phyloP scores from a whole-genome alignment of 2,888 invertebrate genomes.

The Gastracanthus pulcherrimus region DNA sequence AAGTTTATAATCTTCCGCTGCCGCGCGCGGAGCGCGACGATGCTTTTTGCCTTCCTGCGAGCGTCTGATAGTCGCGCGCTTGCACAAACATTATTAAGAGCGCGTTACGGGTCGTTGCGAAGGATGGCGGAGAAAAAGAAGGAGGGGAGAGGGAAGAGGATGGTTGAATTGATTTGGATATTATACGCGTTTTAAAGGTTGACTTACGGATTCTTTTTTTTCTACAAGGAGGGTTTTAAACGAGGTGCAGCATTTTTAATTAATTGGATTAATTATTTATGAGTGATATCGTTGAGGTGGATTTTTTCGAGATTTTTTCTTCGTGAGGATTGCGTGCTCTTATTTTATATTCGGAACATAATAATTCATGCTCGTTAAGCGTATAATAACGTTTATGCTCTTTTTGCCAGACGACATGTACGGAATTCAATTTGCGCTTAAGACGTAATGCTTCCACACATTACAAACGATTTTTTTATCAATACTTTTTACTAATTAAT shows the following conservation, averaged over 20 bases:
- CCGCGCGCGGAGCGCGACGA: background rate
- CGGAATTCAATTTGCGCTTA: background rate
- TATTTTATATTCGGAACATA: background rate
- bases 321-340: background rate
- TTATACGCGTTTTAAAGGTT: background rate
- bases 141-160: background rate
- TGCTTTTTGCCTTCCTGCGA: background rate
- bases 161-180: background rate
- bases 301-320: background rate
- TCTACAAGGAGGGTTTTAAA: too few relatives aligned
- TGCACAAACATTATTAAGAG: constrained; percentile 17
- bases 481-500: too few relatives aligned
- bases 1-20: constrained; percentile 12
- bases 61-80: background rate
- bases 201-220: too few relatives aligned
- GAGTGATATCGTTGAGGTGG: background rate
- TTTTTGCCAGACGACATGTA: background rate
- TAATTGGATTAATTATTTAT: constrained; percentile 24
- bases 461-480: too few relatives aligned
- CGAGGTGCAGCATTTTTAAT: background rate
- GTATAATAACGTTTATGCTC: background rate
- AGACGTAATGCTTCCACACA: background rate
- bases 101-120: background rate
- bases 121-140: background rate
- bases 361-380: constrained; percentile 8